Evolutionary conservation across 1,140 invertebrate genomes (phyloP), one percentile per base, ranked within the genome.

Genomic region (Diachasma alloeum): DNA sequence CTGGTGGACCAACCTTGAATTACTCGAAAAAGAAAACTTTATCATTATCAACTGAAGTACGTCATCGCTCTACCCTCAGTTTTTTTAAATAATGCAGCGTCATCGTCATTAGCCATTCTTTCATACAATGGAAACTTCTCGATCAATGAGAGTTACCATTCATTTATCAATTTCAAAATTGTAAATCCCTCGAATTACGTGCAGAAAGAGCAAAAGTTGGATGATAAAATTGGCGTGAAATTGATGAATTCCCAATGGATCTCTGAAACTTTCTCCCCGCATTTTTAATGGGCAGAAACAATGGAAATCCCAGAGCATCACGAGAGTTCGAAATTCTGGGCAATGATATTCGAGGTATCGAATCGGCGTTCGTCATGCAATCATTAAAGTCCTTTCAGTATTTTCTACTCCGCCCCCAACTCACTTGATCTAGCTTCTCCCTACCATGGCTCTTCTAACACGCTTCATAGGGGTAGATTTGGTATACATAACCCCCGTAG

Each of bases 301-400:
- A 53, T 53, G 9, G 48, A 53, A 53, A 53, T 53, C n/a, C 48
- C 1, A 17, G 48, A 53, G 48, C 10, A 46, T 46, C 44, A n/a
- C 44, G 44, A n/a, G 15, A 53, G 6, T 53, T 53, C 6, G n/a
- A 53, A 19, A 53, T 19, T 13, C 9, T 53, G 9, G 59, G 81
- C 82, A 31, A 31, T 6, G 81, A 86, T 86, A 87, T 53, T 87
- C 84, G 83, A 83, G 83, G 83, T 86, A 86, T 87, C 80, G 82
- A 85, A 86, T 87, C 87, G 84, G 81, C 86, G 87, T 87, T 79
- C 83, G 85, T 87, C 86, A 88, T 87, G 86, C 86, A 88, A 86
- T 82, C 59, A 46, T 81, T 83, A 82, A 83, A 71, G 26, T 39
- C 73, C 78, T 68, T 77, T 81, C 80, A 80, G 80, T 78, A 72